Evolutionary conservation across 2,888 invertebrate species (phyloP).

Genomic region (Lamellibrachia satsuma): DNA sequence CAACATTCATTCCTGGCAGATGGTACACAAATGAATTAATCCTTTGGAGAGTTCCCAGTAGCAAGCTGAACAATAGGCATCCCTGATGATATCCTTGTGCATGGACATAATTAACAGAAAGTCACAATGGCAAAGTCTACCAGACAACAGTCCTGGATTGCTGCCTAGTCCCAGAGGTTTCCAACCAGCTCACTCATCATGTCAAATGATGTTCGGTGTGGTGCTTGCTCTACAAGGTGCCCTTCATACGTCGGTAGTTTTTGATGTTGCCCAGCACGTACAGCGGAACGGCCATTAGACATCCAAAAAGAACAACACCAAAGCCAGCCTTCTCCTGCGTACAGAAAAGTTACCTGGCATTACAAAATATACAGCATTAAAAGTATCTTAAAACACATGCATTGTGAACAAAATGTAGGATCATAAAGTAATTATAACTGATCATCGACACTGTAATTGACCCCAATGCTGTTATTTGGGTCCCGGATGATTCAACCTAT

Average conservation of each 20-base stretch:
- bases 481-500: no score
- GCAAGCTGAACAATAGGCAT: slow-evolving; percentile 9
- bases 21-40: not conserved
- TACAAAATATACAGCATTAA: not conserved
- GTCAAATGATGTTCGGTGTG: not conserved
- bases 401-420: not conserved
- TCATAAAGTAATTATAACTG: not conserved
- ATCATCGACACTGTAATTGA: not conserved
- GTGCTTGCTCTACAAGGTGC: not conserved
- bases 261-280: slow-evolving; percentile 13
- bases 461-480: no score
- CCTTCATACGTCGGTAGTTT: slow-evolving; percentile 7
- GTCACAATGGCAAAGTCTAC: slow-evolving; percentile 3
- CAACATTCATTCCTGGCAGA: not conserved
- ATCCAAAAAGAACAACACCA: not conserved
- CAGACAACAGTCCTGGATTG: not conserved
- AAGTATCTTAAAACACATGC: not conserved
- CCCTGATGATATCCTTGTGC: not conserved
- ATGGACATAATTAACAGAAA: not conserved
- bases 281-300: not conserved
- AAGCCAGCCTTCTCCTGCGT: not conserved
- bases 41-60: not conserved
- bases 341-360: not conserved
- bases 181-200: not conserved
- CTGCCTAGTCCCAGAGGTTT: not conserved